These are phyloP conservation scores for Drosophila gunungcola DNA, from an alignment of 1,140 invertebrate genomes.

Conservation along the genomic window DNA sequence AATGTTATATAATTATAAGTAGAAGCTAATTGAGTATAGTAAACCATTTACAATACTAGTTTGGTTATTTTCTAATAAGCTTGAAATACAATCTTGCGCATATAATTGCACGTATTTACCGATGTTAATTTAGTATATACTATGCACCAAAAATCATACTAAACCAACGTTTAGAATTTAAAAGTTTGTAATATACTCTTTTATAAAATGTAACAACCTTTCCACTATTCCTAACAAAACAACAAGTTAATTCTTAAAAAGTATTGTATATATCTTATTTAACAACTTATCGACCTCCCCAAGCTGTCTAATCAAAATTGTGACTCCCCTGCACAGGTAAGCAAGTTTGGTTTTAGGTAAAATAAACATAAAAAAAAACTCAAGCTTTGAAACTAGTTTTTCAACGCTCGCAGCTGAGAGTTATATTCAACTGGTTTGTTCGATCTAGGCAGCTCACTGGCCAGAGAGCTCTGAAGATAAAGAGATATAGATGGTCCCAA, in stretches of 20 bases:
- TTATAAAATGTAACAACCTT: too few relatives aligned
- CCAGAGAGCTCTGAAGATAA: conserved; percentile 1
- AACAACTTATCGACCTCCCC: background rate
- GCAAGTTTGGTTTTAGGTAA: conserved; percentile 2
- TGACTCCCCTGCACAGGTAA: conserved; percentile 7
- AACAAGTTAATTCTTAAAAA: too few relatives aligned
- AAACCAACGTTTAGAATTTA: too few relatives aligned
- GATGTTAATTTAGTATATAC: too few relatives aligned
- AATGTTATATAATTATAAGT: background rate
- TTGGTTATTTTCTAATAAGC: too few relatives aligned
- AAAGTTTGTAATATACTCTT: too few relatives aligned
- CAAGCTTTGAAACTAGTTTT: conserved; percentile 59
- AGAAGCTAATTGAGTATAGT: too few relatives aligned
- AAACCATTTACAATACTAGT: too few relatives aligned
- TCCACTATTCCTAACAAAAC: too few relatives aligned
- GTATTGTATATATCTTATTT: background rate
- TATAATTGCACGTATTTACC: too few relatives aligned
- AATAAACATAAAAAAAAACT: conserved; percentile 3
- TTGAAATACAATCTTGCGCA: too few relatives aligned
- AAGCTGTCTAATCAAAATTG: conserved; percentile 9
- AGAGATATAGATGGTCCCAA: background rate
- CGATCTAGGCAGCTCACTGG: conserved; percentile 22
- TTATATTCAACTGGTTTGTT: conserved; percentile 65
- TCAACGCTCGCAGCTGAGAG: conserved; percentile 47
- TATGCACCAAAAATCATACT: too few relatives aligned